Conservation (phyloP, 2,888 invertebrate genomes). For the Ctenicera cuprea region DNA sequence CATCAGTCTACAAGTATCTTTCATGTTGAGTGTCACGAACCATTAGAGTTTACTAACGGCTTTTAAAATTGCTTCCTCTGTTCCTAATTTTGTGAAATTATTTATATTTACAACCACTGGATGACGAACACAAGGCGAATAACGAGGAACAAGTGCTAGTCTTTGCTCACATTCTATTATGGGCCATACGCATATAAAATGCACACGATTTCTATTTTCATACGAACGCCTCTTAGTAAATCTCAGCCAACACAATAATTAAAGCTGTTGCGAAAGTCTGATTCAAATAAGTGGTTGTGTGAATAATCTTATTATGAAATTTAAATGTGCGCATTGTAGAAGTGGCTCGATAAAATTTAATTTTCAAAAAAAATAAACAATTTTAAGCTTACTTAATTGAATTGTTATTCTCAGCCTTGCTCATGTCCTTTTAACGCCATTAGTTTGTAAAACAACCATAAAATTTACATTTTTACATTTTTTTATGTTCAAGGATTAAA, state of each 20-base stretch:
- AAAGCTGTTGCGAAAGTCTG: constrained; percentile 17
- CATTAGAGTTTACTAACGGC: neutral
- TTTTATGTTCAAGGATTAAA: too few species aligned
- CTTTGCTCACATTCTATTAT: constrained; percentile 24
- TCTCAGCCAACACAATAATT: constrained; percentile 24
- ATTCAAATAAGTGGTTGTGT: constrained; percentile 13
- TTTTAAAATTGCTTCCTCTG: constrained; percentile 1
- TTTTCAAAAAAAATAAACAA: too few species aligned
- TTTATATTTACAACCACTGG: neutral
- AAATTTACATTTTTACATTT: too few species aligned
- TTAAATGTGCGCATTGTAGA: too few species aligned
- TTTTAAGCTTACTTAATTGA: neutral
- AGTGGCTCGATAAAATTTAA: too few species aligned
- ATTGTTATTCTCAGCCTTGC: neutral
- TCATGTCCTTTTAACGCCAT: neutral
- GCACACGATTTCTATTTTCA: constrained; percentile 29
- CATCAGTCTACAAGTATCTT: too few species aligned
- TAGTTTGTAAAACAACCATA: too few species aligned
- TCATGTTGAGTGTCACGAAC: neutral
- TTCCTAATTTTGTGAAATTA: constrained; percentile 9
- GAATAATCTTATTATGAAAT: constrained; percentile 28
- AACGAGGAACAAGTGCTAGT: neutral
- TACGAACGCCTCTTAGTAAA: constrained; percentile 21
- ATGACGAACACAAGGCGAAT: constrained; percentile 4
- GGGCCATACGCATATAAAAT: constrained; percentile 21